phyloP scores from a whole-genome alignment of 2,113 vertebrate genomes.

The Cisticola juncidis region DNA sequence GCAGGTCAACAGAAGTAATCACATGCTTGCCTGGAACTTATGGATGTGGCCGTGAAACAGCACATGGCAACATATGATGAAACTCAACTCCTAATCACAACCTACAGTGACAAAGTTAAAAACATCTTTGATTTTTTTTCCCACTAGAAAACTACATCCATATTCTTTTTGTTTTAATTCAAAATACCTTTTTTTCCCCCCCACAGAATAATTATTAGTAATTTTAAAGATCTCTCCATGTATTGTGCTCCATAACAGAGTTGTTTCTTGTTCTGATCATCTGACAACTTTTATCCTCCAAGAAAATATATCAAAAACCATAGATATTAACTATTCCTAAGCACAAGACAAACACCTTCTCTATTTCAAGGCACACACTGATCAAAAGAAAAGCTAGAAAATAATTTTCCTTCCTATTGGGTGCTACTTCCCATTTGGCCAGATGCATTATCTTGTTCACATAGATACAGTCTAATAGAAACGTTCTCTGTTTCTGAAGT shows the following conservation, averaged over 20 bases:
- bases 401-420: neutral
- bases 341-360: neutral
- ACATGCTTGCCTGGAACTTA: constrained; percentile 6
- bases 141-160: neutral
- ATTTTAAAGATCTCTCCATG: neutral
- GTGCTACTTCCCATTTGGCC: neutral
- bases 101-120: neutral
- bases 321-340: neutral
- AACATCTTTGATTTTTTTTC: neutral
- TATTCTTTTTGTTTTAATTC: neutral
- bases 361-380: neutral
- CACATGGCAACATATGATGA: neutral
- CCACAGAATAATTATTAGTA: neutral
- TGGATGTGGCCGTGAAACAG: rapidly evolving
- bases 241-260: neutral
- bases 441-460: neutral
- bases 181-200: neutral
- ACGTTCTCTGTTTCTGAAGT: neutral
- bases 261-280: neutral
- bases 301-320: neutral
- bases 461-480: no score
- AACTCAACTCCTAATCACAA: neutral
- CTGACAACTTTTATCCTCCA: neutral
- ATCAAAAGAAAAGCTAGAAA: neutral
- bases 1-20: constrained; percentile 29